Evolutionary conservation across 2,113 vertebrate genomes (phyloP).

Genomic region (Paracanthobrama guichenoti): DNA sequence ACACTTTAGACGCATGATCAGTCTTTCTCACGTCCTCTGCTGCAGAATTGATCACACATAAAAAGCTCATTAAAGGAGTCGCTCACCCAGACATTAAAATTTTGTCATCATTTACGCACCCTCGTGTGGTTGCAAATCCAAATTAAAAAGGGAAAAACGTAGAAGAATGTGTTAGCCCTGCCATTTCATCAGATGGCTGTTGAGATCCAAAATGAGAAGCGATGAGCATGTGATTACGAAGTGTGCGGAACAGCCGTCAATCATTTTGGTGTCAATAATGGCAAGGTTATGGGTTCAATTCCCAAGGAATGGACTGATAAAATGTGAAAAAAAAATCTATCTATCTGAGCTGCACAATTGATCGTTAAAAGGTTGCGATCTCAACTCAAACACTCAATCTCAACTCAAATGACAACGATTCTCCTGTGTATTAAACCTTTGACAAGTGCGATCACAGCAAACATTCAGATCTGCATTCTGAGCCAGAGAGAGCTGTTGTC

Average conservation of each 20-base stretch:
- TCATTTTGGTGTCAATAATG: too few species aligned
- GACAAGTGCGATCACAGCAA: too few species aligned
- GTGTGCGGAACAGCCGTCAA: neutral
- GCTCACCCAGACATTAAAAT: neutral
- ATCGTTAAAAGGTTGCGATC: too few species aligned
- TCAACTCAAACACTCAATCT: too few species aligned
- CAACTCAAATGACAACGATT: too few species aligned
- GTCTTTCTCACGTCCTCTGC: conserved; percentile 33
- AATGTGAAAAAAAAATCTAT: neutral
- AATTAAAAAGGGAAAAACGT: neutral
- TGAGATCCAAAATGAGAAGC: neutral
- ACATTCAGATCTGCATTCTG: too few species aligned
- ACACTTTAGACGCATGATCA: neutral
- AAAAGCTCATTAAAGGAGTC: conserved; percentile 12
- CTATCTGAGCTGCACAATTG: neutral
- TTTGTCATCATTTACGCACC: neutral
- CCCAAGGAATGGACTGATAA: too few species aligned
- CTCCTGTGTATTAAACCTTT: too few species aligned
- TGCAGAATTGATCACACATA: conserved; percentile 28
- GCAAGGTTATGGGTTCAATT: too few species aligned
- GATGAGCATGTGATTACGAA: neutral
- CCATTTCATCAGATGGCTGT: neutral
- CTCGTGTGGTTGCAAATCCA: neutral
- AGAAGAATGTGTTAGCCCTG: neutral
- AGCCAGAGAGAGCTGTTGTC: too few species aligned